phyloP scores from a whole-genome alignment of 2,888 invertebrate genomes.

The Bursaphelenchus okinawaensis region DNA sequence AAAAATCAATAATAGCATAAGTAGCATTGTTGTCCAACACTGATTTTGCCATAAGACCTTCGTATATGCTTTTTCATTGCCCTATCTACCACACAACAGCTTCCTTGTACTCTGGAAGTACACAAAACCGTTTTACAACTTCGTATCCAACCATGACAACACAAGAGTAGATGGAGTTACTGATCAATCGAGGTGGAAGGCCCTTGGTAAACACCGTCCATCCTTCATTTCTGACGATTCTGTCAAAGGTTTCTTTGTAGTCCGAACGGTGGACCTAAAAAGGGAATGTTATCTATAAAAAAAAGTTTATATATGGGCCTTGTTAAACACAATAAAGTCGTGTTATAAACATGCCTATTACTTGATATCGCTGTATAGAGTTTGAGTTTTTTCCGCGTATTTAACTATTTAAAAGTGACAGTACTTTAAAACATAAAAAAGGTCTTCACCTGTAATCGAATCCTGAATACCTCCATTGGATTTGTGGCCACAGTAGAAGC shows the following conservation, averaged over 20 bases:
- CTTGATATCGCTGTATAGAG: too few relatives aligned
- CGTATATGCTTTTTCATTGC: too few relatives aligned
- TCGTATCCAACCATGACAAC: slow-evolving; percentile 42
- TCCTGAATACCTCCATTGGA: slow-evolving; percentile 41
- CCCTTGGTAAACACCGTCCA: slow-evolving; percentile 36
- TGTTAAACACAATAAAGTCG: too few relatives aligned
- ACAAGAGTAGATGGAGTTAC: slow-evolving; percentile 37
- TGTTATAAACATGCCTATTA: too few relatives aligned
- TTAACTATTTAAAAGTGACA: too few relatives aligned
- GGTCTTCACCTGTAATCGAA: slow-evolving; percentile 28
- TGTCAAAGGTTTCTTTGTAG: slow-evolving; percentile 28
- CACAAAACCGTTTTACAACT: slow-evolving; percentile 35
- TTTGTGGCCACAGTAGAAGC: slow-evolving; percentile 35
- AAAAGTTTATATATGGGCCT: too few relatives aligned
- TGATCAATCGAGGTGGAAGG: slow-evolving; percentile 36
- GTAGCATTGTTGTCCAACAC: too few relatives aligned
- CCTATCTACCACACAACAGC: slow-evolving; percentile 37
- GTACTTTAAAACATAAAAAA: too few relatives aligned
- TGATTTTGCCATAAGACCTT: too few relatives aligned
- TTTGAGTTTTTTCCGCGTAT: too few relatives aligned
- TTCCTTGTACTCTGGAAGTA: slow-evolving; percentile 37
- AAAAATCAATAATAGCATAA: too few relatives aligned
- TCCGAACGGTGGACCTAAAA: slow-evolving; percentile 29
- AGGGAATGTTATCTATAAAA: neutral
- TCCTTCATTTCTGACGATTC: slow-evolving; percentile 35